These are phyloP conservation scores for Odontothrips loti DNA, from an alignment of 2,888 invertebrate genomes.

Conservation along the genomic window DNA sequence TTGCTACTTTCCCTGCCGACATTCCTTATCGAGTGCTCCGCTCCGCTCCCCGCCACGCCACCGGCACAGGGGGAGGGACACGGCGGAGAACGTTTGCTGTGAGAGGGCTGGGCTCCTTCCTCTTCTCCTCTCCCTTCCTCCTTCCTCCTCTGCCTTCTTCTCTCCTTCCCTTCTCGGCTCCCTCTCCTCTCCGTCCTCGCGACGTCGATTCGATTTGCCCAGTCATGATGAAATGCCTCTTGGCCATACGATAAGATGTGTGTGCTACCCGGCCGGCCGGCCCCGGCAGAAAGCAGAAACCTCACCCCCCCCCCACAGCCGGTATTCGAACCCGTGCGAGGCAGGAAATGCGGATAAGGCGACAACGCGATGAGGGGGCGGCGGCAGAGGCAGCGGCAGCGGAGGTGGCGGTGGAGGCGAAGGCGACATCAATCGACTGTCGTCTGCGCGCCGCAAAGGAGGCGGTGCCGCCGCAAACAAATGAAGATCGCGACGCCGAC, in stretches of 20 bases:
- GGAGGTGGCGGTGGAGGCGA: too few relatives aligned
- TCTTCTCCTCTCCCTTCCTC: not conserved
- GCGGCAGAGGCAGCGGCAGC: not conserved
- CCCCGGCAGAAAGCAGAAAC: not conserved
- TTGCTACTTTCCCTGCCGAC: constrained; percentile 25
- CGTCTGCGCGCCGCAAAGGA: too few relatives aligned
- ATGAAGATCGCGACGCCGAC: too few relatives aligned
- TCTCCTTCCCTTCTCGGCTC: too few relatives aligned
- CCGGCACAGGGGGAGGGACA: not conserved
- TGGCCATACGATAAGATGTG: not conserved
- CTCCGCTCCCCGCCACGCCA: not conserved
- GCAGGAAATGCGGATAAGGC: not conserved
- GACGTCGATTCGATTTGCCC: constrained; percentile 18
- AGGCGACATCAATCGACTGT: too few relatives aligned
- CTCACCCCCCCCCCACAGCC: not conserved
- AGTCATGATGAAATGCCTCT: constrained; percentile 18
- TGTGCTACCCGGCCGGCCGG: not conserved
- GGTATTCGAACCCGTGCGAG: not conserved
- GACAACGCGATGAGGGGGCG: too few relatives aligned
- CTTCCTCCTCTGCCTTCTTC: too few relatives aligned
- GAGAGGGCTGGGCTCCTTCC: not conserved
- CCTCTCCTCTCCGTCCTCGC: not conserved
- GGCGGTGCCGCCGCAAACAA: too few relatives aligned
- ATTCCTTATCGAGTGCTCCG: constrained; percentile 3
- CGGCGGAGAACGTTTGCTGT: too few relatives aligned